Evolutionary conservation across 2,113 vertebrate genomes (phyloP).

Genomic region (Lophius piscatorius): DNA sequence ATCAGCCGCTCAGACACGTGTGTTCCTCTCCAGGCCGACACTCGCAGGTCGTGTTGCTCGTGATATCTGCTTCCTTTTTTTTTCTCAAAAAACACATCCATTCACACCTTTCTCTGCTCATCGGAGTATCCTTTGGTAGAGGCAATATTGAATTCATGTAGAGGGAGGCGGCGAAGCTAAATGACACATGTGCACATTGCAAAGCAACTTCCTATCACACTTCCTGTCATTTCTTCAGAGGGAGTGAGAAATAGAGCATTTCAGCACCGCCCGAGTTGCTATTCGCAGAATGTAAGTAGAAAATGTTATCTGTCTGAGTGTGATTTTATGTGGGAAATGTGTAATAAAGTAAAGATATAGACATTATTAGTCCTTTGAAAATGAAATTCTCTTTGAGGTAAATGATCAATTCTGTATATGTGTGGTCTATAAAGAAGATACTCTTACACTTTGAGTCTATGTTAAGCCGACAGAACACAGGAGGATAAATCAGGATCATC

Average conservation of each 20-base stretch:
- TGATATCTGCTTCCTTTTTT: conserved; percentile 32
- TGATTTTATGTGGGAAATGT: neutral
- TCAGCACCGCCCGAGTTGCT: conserved; percentile 10
- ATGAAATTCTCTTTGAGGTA: neutral
- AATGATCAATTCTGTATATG: neutral
- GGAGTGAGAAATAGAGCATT: conserved; percentile 35
- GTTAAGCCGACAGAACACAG: too few species aligned
- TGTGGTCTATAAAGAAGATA: neutral
- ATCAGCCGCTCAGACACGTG: conserved; percentile 10
- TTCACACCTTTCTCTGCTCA: neutral
- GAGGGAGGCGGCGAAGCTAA: neutral
- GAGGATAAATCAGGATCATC: too few species aligned
- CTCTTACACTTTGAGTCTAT: too few species aligned
- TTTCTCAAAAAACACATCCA: conserved; percentile 2
- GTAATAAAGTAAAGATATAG: neutral
- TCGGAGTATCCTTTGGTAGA: neutral
- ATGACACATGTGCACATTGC: neutral
- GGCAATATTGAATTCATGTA: neutral
- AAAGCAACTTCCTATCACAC: conserved; percentile 64
- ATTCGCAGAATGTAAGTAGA: conserved; percentile 48
- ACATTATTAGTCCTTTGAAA: neutral
- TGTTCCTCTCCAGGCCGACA: neutral
- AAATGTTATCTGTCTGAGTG: neutral
- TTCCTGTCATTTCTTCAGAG: conserved; percentile 72
- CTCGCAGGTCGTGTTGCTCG: conserved; percentile 14